Base-by-base conservation (phyloP, 2,888 invertebrate genomes). In the Melieria crassipennis region DNA sequence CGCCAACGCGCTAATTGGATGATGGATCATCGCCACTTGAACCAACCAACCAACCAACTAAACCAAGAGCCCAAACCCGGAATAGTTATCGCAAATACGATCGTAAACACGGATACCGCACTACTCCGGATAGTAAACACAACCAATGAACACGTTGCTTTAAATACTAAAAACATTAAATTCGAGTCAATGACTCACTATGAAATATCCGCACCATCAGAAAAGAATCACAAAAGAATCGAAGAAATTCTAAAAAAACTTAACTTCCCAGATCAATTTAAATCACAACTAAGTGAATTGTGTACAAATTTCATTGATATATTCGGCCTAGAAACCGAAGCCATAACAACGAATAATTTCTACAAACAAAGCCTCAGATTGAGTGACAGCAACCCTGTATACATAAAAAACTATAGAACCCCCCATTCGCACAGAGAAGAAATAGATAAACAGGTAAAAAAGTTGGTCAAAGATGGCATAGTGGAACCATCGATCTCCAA, bases 351-450 rank as follows among this genome's bases (percentile, higher is more conserved):
- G 65, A 69, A 69, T 42, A 69, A 61, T 45, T 71, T 71, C 52
- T 71, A 71, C 46, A 71, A 66, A 66, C 66, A 66, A 55, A 43
- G 30, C 7, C 7, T 71, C 4, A 13, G 47, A 46, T 13, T 71
- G 5, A 66, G 45, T n/a, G 61, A 65, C 13, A 46, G 47, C 10
- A 60, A 70, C 7, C 46, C 65, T 3, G 50, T 61, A 61, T 58
- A 70, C 42, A 72, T 72, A 60, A 72, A 72, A 60, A 72, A 65
- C 55, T 72, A 72, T 52, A 67, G 64, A 72, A 71, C 50, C 13
- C 65, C 61, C 10, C 66, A n/a, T n/a, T n/a, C n/a, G n/a, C n/a
- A n/a, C n/a, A n/a, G n/a, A n/a, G n/a, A n/a, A n/a, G n/a, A n/a
- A n/a, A n/a, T n/a, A n/a, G n/a, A n/a, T n/a, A n/a, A n/a, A n/a